Evolutionary conservation across 2,888 invertebrate species (phyloP).

Genomic region (Pollenia labialis): DNA sequence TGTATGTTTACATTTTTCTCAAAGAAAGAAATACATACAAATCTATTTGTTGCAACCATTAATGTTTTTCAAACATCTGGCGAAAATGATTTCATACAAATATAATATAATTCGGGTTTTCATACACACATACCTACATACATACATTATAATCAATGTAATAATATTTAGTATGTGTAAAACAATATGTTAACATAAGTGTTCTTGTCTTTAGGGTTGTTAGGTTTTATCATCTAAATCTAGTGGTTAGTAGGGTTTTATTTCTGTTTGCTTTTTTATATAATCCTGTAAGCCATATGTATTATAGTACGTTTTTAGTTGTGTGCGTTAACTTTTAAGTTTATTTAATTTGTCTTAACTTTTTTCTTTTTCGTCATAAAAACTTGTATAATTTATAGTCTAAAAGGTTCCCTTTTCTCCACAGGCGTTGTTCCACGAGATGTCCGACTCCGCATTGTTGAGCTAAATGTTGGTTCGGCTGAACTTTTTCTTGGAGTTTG

Average conservation of each 20-base stretch:
- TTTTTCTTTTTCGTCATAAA: constrained; percentile 41
- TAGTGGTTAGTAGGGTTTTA: constrained; percentile 47
- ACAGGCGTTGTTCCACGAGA: constrained; percentile 84
- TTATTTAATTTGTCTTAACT: constrained; percentile 74
- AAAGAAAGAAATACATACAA: background rate
- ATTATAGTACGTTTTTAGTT: background rate
- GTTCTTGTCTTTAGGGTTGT: constrained; percentile 9
- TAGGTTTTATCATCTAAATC: constrained; percentile 47
- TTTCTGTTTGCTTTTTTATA: constrained; percentile 10
- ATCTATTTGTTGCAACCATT: constrained; percentile 41
- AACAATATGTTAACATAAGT: background rate
- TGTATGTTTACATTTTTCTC: constrained; percentile 30
- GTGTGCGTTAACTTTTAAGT: constrained; percentile 52
- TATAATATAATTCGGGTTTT: background rate
- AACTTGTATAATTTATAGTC: constrained; percentile 85
- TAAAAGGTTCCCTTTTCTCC: constrained; percentile 88
- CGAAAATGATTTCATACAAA: constrained; percentile 52
- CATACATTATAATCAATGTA: constrained; percentile 57
- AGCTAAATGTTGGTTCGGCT: constrained; percentile 82
- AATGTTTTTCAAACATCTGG: constrained; percentile 57
- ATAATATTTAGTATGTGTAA: constrained; percentile 1
- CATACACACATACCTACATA: background rate
- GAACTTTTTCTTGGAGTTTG: constrained; percentile 84
- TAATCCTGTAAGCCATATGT: constrained; percentile 24
- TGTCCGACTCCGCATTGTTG: constrained; percentile 81